phyloP scores from a whole-genome alignment of 2,888 invertebrate genomes.

The Crioceris asparagi region DNA sequence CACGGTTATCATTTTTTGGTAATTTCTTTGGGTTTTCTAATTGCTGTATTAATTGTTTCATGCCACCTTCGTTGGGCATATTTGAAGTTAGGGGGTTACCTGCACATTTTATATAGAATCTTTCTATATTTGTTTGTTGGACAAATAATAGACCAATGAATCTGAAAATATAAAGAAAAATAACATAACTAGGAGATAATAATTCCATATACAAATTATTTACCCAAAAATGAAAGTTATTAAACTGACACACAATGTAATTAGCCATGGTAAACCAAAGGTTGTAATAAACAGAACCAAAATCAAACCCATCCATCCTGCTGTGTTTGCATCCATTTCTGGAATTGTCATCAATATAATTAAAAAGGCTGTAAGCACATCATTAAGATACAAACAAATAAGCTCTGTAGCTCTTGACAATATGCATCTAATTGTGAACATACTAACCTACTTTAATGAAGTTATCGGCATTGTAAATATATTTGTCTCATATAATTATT shows the following conservation, averaged over 20 bases:
- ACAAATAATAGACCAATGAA: conserved; percentile 35
- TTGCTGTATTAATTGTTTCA: conserved; percentile 29
- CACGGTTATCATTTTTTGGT: conserved; percentile 45
- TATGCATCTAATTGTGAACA: no score
- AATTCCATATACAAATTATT: conserved; percentile 12
- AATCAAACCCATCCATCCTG: conserved; percentile 36
- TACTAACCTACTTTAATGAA: no score
- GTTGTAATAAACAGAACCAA: conserved; percentile 34
- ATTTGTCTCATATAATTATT: no score
- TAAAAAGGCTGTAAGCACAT: no score
- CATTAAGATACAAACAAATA: no score
- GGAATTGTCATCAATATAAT: no score
- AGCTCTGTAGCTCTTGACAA: no score
- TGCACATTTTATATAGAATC: conserved; percentile 31
- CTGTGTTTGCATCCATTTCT: conserved; percentile 26
- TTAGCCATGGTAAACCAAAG: conserved; percentile 36
- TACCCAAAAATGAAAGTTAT: conserved; percentile 36
- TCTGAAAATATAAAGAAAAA: conserved; percentile 30
- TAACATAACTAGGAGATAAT: conserved; percentile 1
- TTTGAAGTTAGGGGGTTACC: conserved; percentile 33
- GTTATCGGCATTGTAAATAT: no score
- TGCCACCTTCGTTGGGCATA: conserved; percentile 34
- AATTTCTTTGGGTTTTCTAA: conserved; percentile 30
- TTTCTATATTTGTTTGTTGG: conserved; percentile 34
- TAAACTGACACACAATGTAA: conserved; percentile 29